Base-by-base conservation (phyloP, 2,113 vertebrate species). In the Ciconia stormi region DNA sequence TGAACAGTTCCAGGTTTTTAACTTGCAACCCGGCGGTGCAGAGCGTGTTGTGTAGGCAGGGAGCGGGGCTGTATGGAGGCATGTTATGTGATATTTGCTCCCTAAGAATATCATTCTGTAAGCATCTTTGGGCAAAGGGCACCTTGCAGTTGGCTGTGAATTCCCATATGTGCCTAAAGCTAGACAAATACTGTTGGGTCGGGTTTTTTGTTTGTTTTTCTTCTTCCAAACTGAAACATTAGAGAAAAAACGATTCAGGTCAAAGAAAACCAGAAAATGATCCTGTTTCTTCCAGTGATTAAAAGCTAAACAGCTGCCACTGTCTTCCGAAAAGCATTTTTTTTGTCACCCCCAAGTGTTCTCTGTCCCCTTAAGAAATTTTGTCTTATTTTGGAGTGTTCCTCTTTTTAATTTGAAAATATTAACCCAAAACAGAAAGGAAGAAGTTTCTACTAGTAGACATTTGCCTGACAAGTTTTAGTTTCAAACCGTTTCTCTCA, bases 1-100 rank as follows among this genome's bases (percentile, higher is more conserved):
- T 55, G 53, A 91, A 29, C 59, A 11, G 34, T 42, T n/a, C 40
- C 53, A 44, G 44, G 38, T 29, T 25, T 46, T n/a, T 63, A 8
- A 72, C 18, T 16, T 38, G 34, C 63, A 47, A 53, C 7, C 50
- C 1, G 4, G n/a, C 13, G 38, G 14, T 15, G 47, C 62, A 63
- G 80, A 83, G 55, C 16, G 3, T 36, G 23, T 30, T 67, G 27
- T 10, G 25, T 8, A 42, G 23, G 66, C 47, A 74, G 26, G 32
- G 70, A 36, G n/a, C 0, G 2, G 52, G 49, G 38, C 38, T 16
- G 0, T 36, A 2, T 0, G 8, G n/a, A 25, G 59, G 10, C n/a
- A 29, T 4, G 10, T 36, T 61, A 17, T 1, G 8, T 47, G 61
- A 18, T 76, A 58, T 34, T 67, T 72, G 16, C 70, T 88, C 22